Evolutionary conservation across 1,140 invertebrate genomes (phyloP).

Genomic region (Danaus melanippus): DNA sequence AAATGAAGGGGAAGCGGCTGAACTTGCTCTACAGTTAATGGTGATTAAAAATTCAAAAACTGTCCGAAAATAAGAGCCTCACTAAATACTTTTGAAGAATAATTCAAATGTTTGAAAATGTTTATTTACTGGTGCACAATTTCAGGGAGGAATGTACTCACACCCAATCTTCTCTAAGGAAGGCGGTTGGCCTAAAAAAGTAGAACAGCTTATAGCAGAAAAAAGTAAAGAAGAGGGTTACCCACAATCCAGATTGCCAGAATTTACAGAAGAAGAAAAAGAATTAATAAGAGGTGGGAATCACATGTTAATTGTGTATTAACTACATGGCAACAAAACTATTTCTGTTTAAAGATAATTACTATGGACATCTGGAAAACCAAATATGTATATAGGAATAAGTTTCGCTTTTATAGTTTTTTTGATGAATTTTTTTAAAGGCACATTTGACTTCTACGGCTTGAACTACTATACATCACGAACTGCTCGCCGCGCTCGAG

Average conservation of each 20-base stretch:
- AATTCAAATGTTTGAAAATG: not conserved
- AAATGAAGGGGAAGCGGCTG: slow-evolving; percentile 15
- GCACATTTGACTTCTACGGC: slow-evolving; percentile 37
- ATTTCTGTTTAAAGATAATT: not conserved
- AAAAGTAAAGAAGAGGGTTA: slow-evolving; percentile 63
- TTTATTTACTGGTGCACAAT: not conserved
- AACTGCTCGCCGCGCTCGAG: slow-evolving; percentile 12
- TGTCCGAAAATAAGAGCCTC: not conserved
- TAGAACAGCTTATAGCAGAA: slow-evolving; percentile 60
- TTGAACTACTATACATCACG: slow-evolving; percentile 35
- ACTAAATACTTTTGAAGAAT: not conserved
- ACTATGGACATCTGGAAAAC: too few species aligned
- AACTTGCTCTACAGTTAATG: slow-evolving; percentile 9
- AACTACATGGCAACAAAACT: slow-evolving; percentile 4
- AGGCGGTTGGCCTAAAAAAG: slow-evolving; percentile 73
- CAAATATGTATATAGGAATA: too few species aligned
- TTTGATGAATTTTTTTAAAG: slow-evolving; percentile 15
- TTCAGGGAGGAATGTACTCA: slow-evolving; percentile 64
- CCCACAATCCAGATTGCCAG: slow-evolving; percentile 59
- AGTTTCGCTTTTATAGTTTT: too few species aligned
- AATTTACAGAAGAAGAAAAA: slow-evolving; percentile 63
- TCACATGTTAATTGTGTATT: slow-evolving; percentile 5
- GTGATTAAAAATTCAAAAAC: slow-evolving; percentile 6
- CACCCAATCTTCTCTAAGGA: slow-evolving; percentile 66
- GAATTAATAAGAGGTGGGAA: slow-evolving; percentile 41